These are phyloP conservation scores for Pelosia muscerda DNA, from an alignment of 2,888 invertebrate species.

Conservation along the genomic window DNA sequence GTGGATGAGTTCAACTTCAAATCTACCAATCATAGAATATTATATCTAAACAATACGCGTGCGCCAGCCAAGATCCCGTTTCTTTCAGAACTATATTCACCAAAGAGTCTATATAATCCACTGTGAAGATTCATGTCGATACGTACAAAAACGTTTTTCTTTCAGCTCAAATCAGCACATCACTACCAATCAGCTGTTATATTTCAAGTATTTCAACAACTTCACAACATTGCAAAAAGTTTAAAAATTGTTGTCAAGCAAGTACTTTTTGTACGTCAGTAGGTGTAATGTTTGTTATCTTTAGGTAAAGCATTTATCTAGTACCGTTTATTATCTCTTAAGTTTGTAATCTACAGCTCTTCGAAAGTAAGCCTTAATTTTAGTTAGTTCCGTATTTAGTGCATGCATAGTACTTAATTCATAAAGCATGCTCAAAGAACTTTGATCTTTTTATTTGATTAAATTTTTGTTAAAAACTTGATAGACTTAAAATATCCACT, in stretches of 20 bases:
- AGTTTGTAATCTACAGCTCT: constrained; percentile 4
- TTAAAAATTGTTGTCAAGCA: not conserved
- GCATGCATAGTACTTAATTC: not conserved
- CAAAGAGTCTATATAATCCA: no score
- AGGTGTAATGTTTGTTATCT: constrained; percentile 11
- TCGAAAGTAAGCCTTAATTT: not conserved
- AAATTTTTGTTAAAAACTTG: not conserved
- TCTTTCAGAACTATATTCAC: no score
- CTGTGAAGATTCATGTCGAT: no score
- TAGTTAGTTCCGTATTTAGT: constrained; percentile 25
- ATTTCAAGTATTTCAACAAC: not conserved
- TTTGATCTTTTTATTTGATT: not conserved
- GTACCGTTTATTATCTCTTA: constrained; percentile 22
- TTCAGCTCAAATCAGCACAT: no score
- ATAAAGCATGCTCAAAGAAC: not conserved
- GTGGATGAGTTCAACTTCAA: no score
- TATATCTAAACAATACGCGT: no score
- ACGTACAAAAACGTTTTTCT: no score
- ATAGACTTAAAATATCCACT: not conserved
- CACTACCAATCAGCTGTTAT: no score
- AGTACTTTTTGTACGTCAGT: not conserved
- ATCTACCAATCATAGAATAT: no score
- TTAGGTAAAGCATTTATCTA: constrained; percentile 18
- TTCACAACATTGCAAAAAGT: not conserved
- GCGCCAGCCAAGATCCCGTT: no score